Conservation (phyloP, 2,797 vertebrate genomes). For the Intellagama lesueurii region DNA sequence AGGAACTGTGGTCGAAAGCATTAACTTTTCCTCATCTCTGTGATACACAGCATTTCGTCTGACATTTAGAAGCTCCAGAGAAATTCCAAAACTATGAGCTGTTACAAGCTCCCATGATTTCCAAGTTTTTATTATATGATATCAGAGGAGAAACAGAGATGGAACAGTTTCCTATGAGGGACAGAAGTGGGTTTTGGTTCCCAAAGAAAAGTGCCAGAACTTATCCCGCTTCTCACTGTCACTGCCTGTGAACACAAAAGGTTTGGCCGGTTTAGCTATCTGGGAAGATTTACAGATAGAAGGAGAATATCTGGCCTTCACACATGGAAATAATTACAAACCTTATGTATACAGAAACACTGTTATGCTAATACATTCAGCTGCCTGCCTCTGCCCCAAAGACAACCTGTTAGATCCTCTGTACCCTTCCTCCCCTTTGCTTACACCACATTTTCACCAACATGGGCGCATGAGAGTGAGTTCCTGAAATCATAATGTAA, state of each 20-base stretch:
- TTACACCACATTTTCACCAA: not conserved
- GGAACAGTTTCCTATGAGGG: constrained; percentile 83
- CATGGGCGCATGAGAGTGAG: not conserved
- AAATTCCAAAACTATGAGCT: not conserved
- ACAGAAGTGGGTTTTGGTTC: constrained; percentile 88
- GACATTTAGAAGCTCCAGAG: not conserved
- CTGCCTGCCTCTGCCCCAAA: not conserved
- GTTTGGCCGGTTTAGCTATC: constrained; percentile 83
- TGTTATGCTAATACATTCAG: not conserved
- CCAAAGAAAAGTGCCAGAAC: constrained; percentile 86
- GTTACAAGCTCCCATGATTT: not conserved
- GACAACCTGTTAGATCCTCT: not conserved
- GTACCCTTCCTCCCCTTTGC: not conserved
- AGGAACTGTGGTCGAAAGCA: too few species aligned
- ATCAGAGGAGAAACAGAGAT: not conserved
- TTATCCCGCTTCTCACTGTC: constrained; percentile 87
- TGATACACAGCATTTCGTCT: not conserved
- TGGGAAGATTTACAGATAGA: constrained; percentile 76
- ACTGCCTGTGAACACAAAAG: constrained; percentile 87
- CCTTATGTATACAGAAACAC: not conserved
- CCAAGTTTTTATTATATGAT: not conserved
- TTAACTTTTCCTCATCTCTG: not conserved
- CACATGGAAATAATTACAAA: not conserved
- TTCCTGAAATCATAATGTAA: not conserved
- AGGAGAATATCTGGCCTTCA: not conserved